phyloP scores from a whole-genome alignment of 2,797 vertebrate species.

The Rhadinocentrus ornatus region DNA sequence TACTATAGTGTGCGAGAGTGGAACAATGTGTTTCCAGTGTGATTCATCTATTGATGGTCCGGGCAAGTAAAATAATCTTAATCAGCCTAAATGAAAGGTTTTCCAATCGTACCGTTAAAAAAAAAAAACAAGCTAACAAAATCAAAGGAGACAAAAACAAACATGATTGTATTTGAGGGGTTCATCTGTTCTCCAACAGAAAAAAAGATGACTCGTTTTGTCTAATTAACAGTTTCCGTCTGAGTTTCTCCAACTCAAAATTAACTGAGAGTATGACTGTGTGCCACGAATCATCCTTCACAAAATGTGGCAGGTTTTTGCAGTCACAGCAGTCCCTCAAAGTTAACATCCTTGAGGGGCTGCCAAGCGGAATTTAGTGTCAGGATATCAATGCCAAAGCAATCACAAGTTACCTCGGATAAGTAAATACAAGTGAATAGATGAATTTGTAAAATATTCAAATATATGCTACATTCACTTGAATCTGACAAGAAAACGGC shows the following conservation, averaged over 20 bases:
- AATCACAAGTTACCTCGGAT: constrained; percentile 62
- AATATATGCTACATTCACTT: constrained; percentile 41
- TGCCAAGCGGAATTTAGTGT: constrained; percentile 66
- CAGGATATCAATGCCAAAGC: constrained; percentile 63
- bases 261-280: constrained; percentile 39
- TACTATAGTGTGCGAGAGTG: too few species aligned
- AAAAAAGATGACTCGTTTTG: not conserved
- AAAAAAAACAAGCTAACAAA: not conserved
- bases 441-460: constrained; percentile 63
- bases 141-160: too few species aligned
- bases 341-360: constrained; percentile 59
- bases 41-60: constrained; percentile 22
- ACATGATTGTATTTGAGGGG: not conserved
- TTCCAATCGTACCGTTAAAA: not conserved
- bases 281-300: constrained; percentile 52
- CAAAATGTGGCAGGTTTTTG: constrained; percentile 57
- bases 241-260: constrained; percentile 41
- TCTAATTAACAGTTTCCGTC: constrained; percentile 42
- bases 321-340: constrained; percentile 63
- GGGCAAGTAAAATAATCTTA: constrained; percentile 41
- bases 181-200: not conserved
- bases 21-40: not conserved
- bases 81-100: constrained; percentile 12
- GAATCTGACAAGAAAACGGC: constrained; percentile 51
- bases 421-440: constrained; percentile 58